Percentiles rank a stretch among this genome's conserved stretches.
These are phyloP conservation scores for Toxonevra muliebris DNA, from an alignment of 2,888 invertebrate species.

Conservation along the genomic window DNA sequence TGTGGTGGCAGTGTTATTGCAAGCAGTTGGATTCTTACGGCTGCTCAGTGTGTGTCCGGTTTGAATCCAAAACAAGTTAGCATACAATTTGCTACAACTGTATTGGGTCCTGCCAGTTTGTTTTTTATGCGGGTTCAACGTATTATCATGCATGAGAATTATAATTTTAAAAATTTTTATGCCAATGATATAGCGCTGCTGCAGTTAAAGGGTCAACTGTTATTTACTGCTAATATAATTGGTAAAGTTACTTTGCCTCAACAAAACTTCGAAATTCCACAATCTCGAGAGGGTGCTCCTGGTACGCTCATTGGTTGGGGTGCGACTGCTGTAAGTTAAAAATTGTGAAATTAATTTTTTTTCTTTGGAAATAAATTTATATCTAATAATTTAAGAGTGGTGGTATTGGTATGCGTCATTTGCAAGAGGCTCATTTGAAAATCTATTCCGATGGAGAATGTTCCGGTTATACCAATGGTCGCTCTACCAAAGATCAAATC, in stretches of 20 bases:
- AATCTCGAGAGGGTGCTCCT: conserved; percentile 43
- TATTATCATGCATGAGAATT: conserved; percentile 59
- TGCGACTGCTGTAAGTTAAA: conserved; percentile 50
- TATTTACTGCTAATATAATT: conserved; percentile 48
- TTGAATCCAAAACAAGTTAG: conserved; percentile 32
- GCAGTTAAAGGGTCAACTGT: conserved; percentile 50
- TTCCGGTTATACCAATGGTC: conserved; percentile 46
- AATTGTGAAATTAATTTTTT: too few species aligned
- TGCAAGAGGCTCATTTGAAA: conserved; percentile 62
- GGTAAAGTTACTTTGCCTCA: conserved; percentile 54
- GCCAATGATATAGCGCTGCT: conserved; percentile 66
- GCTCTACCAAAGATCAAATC: conserved; percentile 57
- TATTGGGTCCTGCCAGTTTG: conserved; percentile 40
- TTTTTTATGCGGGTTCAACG: conserved; percentile 50
- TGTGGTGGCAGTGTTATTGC: conserved; percentile 55
- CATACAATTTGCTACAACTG: conserved; percentile 53
- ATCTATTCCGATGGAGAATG: conserved; percentile 63
- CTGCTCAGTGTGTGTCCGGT: conserved; percentile 55
- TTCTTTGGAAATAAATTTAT: too few species aligned
- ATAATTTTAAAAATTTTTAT: conserved; percentile 44
- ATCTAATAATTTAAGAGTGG: conserved; percentile 53
- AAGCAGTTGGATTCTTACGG: conserved; percentile 51
- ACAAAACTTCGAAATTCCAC: conserved; percentile 47
- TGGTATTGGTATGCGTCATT: conserved; percentile 49
- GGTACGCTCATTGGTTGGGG: conserved; percentile 60